Evolutionary conservation across 2,113 vertebrate species (phyloP).

Genomic region (Paradisaea rubra): DNA sequence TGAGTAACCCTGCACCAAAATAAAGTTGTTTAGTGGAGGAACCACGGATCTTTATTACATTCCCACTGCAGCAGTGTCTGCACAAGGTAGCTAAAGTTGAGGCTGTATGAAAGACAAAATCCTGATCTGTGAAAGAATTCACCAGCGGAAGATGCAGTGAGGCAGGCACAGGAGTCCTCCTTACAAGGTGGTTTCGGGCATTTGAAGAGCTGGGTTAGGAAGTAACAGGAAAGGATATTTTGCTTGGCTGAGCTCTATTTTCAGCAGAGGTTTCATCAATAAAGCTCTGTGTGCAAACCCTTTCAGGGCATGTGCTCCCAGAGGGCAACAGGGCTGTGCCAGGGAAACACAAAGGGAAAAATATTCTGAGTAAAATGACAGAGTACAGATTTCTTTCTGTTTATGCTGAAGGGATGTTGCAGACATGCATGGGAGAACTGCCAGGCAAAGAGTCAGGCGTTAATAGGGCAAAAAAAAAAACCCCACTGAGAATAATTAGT

Average conservation of each 20-base stretch:
- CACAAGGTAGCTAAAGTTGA: neutral
- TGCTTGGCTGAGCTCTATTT: neutral
- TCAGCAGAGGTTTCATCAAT: neutral
- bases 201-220: neutral
- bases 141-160: neutral
- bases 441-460: neutral
- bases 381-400: neutral
- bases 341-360: neutral
- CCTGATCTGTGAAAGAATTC: neutral
- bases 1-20: neutral
- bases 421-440: neutral
- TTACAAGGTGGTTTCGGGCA: neutral
- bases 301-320: rapidly evolving
- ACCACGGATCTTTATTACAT: neutral
- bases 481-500: neutral
- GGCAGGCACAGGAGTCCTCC: neutral
- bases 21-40: neutral
- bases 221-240: neutral
- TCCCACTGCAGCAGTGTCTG: neutral
- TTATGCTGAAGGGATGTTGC: neutral
- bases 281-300: neutral
- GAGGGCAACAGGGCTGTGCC: neutral
- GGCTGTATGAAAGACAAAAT: neutral
- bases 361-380: neutral
- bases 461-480: neutral